Evolutionary conservation across 2,113 vertebrate species (phyloP), one percentile per base, ranked within the genome.

Genomic region (Megaleporinus macrocephalus): DNA sequence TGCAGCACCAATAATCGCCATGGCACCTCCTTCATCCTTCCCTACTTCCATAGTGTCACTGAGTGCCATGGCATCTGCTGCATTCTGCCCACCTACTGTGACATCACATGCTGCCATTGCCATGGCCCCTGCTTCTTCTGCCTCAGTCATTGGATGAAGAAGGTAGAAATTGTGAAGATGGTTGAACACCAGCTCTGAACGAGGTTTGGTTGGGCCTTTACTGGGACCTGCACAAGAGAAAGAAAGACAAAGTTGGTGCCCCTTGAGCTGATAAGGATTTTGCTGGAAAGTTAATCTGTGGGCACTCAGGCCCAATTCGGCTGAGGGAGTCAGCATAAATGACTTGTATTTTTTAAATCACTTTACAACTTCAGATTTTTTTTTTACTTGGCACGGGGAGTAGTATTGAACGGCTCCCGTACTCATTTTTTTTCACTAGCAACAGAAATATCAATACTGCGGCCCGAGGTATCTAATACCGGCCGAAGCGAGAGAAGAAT

Each of bases 381-480:
- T 24, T 72, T 55, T 63, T 16, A 44, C 59, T 69, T 75, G 71
- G 71, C 72, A 76, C 47, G 55, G 36, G 22, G 61, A 84, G 16
- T 62, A 57, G 53, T 78, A 78, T 73, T 57, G 49, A 59, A 55
- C 76, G 49, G 62, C 69, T 55, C 22, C 68, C 27, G 57, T 51
- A 59, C 66, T 66, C 41, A 76, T 79, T 81, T 80, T 81, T 81
- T 41, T 26, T 27, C 11, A 66, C 65, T 57, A 20, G 57, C 66
- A 53, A 76, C 26, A 75, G 36, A 84, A 79, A 79, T 81, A 66
- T 81, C 66, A 76, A 72, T 70, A 84, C 49, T 65, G 27, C 27
- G 71, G n/a, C n/a, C 44, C n/a, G 18, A 81, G 65, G 22, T 65
- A 65, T 18, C 41, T 76, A 76, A 84, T 76, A 18, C 3, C 24